phyloP scores from a whole-genome alignment of 2,113 vertebrate genomes.

The Xenopus tropicalis region UCB_Xtro_10.0 CM004446.2:102825001-102825500 shows the following conservation, averaged over 20 bases:
- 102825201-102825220: background rate
- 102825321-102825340: slow-evolving; percentile 25
- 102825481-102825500: no score
- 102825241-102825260: slow-evolving; percentile 37
- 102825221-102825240: slow-evolving; percentile 25
- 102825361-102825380: slow-evolving; percentile 31
- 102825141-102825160: slow-evolving; percentile 19
- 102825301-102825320: slow-evolving; percentile 32
- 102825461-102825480: no score
- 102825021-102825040: background rate
- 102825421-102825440: background rate
- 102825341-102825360: slow-evolving; percentile 41
- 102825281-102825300: slow-evolving; percentile 42
- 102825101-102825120: slow-evolving; percentile 26
- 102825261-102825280: slow-evolving; percentile 40
- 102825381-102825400: slow-evolving; percentile 7
- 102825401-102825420: slow-evolving; percentile 18
- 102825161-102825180: slow-evolving; percentile 35
- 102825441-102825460: no score
- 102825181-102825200: slow-evolving; percentile 29
- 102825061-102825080: slow-evolving; percentile 6
- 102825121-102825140: slow-evolving; percentile 36
- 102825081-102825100: slow-evolving; percentile 39
- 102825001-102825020: background rate
- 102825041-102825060: slow-evolving; percentile 9